Evolutionary conservation across 2,888 invertebrate genomes (phyloP), one percentile per base, ranked within the genome.

Genomic region (Parelbella ahira): DNA sequence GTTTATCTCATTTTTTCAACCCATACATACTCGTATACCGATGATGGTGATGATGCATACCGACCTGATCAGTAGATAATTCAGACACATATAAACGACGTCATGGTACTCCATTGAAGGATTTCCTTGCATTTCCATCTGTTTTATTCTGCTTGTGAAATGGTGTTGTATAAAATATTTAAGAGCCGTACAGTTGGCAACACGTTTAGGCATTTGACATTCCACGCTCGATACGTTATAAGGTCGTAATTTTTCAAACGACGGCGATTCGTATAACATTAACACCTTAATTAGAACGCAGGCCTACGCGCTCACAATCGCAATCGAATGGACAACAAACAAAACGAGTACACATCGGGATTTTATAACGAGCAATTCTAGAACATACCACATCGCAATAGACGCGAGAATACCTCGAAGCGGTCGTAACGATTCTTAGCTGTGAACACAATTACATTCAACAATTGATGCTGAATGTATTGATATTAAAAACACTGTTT

Each of bases 401-500:
- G 32, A 44, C 48, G 32, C 37, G 29, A 50, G 6, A 29, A 29
- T 11, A 23, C 13, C 13, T 13, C 25, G 56, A 59, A 60, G 61
- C 15, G 39, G 75, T 63, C 70, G 63, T 11, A 12, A 3, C 24
- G 11, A 11, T 13, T 19, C 9, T 18, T 13, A 5, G 18, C 8
- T 19, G 11, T 3, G 4, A 23, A 30, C 23, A 38, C 38, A 25
- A 76, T 80, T 75, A 78, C 67, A 69, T 70, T 67, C 64, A 63
- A 62, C 61, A 70, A 71, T 68, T 68, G 71, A 70, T 63, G 63
- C 56, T 5, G 63, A 69, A n/a, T n/a, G n/a, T n/a, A 74, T 74
- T 68, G 68, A 70, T 76, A 78, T 75, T 74, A 65, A 74, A 78
- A 75, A 73, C 63, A 50, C 58, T 76, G 72, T 77, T 82, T 82